Evolutionary conservation across 1,140 invertebrate species (phyloP).

Genomic region (Drosophila persimilis): DNA sequence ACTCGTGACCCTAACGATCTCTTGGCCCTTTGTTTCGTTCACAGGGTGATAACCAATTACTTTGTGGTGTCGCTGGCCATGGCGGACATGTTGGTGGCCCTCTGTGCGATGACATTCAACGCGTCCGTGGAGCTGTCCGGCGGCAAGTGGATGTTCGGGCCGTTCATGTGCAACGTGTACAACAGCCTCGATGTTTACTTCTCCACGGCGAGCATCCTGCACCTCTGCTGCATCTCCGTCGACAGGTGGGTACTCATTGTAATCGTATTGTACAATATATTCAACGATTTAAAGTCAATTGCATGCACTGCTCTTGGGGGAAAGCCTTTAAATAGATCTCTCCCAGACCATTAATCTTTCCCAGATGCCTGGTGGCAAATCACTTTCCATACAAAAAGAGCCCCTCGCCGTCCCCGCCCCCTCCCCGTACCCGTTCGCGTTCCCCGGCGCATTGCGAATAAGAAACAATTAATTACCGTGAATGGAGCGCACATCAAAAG

Average conservation of each 20-base stretch:
- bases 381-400: constrained; percentile 48
- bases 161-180: constrained; percentile 96
- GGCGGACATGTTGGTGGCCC: constrained; percentile 95
- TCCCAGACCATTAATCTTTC: constrained; percentile 62
- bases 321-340: constrained; percentile 26
- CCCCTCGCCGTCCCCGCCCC: no score
- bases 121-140: constrained; percentile 91
- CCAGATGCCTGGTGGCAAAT: constrained; percentile 55
- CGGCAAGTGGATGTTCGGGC: constrained; percentile 92
- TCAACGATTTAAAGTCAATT: constrained; percentile 12
- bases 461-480: constrained; percentile 75
- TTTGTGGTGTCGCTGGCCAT: constrained; percentile 97
- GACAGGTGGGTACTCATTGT: constrained; percentile 87
- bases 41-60: constrained; percentile 94
- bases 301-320: background rate
- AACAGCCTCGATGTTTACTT: constrained; percentile 98
- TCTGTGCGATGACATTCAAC: constrained; percentile 98
- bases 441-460: constrained; percentile 24
- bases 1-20: constrained; percentile 11
- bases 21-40: constrained; percentile 34
- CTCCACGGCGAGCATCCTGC: constrained; percentile 96
- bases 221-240: constrained; percentile 97
- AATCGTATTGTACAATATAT: constrained; percentile 1
- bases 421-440: background rate
- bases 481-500: constrained; percentile 75